Conservation (phyloP, 2,113 vertebrate species). For the Scortum barcoo region DNA sequence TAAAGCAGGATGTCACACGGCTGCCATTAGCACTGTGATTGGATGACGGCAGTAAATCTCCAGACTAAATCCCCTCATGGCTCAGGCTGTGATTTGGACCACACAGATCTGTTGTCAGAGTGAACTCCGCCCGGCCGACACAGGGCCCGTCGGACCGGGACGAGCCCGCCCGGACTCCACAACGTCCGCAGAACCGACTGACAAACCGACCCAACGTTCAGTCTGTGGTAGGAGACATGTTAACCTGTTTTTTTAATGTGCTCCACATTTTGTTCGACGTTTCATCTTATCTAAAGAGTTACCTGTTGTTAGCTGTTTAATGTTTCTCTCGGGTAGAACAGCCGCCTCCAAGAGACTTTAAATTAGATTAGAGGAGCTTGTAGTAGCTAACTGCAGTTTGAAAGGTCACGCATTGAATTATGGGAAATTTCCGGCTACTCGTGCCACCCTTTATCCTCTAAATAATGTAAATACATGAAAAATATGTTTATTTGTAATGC, state of each 20-base stretch:
- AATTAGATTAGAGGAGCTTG: too few species aligned
- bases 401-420: not conserved
- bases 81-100: constrained; percentile 73
- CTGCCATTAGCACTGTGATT: constrained; percentile 64
- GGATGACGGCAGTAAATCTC: constrained; percentile 77
- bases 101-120: constrained; percentile 70
- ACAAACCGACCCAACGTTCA: not conserved
- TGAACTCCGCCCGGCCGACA: constrained; percentile 38
- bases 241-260: not conserved
- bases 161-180: not conserved
- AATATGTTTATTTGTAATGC: too few species aligned
- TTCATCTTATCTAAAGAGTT: not conserved
- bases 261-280: too few species aligned
- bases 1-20: constrained; percentile 51
- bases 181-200: not conserved
- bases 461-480: too few species aligned
- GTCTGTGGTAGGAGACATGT: constrained; percentile 32
- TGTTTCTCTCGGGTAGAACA: not conserved
- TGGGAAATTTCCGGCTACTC: not conserved
- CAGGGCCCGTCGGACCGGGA: constrained; percentile 14
- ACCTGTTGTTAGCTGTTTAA: not conserved
- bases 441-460: too few species aligned
- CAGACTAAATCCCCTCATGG: constrained; percentile 74
- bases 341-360: not conserved
- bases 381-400: not conserved